phyloP scores from a whole-genome alignment of 92 coral and sea anemone genomes.

The Palythoa grandis region DNA sequence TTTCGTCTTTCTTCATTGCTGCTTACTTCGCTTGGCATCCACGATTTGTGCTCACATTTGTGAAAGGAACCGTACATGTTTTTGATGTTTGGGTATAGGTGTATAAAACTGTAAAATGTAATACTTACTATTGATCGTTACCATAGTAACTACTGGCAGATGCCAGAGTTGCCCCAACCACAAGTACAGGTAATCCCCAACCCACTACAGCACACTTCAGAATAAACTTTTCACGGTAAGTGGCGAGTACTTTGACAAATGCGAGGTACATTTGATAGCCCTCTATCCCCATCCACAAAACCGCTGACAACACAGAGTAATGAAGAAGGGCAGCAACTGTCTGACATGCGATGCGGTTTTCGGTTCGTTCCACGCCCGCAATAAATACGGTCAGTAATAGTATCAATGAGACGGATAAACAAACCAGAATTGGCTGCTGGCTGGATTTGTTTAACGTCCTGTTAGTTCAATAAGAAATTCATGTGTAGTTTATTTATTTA shows the following conservation, averaged over 20 bases:
- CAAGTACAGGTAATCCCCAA: constrained; percentile 87
- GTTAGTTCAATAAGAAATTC: not conserved
- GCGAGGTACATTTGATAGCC: constrained; percentile 92
- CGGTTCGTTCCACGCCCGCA: constrained; percentile 74
- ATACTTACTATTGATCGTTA: constrained; percentile 62
- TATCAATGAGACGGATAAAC: constrained; percentile 81
- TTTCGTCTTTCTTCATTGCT: no score
- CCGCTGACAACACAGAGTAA: constrained; percentile 76
- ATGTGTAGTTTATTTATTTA: not conserved
- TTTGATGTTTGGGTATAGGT: no score
- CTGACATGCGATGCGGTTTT: constrained; percentile 38
- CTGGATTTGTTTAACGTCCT: constrained; percentile 87
- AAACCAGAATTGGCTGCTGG: constrained; percentile 89
- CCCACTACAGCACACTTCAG: constrained; percentile 80
- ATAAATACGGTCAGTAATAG: constrained; percentile 82
- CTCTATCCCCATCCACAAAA: constrained; percentile 97
- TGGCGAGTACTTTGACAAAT: constrained; percentile 87
- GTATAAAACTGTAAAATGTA: no score
- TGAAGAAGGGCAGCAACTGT: constrained; percentile 63
- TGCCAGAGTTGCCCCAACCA: constrained; percentile 68
- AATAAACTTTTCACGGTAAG: constrained; percentile 82
- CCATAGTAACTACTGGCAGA: constrained; percentile 71
- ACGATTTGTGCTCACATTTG: no score
- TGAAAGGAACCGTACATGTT: no score
- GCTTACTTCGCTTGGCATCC: no score